Percentiles rank a stretch among this genome's conserved stretches.
Conservation (phyloP, 2,797 vertebrate species). For the Botia almorhae region DNA sequence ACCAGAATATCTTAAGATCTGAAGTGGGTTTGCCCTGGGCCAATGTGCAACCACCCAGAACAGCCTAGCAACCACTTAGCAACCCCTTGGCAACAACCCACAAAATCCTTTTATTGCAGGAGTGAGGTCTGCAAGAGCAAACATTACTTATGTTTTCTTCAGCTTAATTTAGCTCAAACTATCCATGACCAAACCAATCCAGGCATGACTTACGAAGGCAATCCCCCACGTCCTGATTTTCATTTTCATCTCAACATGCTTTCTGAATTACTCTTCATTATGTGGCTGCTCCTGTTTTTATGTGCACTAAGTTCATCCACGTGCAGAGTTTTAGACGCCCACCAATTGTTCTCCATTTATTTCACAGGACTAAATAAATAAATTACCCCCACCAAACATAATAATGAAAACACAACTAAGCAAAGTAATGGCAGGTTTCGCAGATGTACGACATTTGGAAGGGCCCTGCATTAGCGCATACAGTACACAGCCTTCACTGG, state of each 20-base stretch:
- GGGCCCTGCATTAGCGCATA: conserved; percentile 12
- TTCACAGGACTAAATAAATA: conserved; percentile 32
- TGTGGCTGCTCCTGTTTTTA: conserved; percentile 2
- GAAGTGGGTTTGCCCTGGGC: too few species aligned
- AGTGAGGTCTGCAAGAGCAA: too few species aligned
- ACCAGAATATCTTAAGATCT: too few species aligned
- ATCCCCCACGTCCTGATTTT: background rate
- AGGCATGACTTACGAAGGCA: conserved; percentile 11
- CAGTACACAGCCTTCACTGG: background rate
- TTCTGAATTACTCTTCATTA: conserved; percentile 11
- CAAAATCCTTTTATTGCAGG: too few species aligned
- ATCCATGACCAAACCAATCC: background rate
- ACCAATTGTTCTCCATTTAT: conserved; percentile 19
- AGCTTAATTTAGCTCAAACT: conserved; percentile 8
- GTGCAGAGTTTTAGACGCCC: background rate
- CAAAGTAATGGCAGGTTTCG: conserved; percentile 38
- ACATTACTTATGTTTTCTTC: too few species aligned
- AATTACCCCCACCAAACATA: conserved; percentile 24
- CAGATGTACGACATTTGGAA: conserved; percentile 25
- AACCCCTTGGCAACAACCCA: too few species aligned
- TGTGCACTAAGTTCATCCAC: conserved; percentile 1
- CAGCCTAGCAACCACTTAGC: too few species aligned
- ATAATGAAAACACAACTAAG: conserved; percentile 20
- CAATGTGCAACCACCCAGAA: background rate
- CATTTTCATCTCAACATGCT: conserved; percentile 35